Evolutionary conservation across 2,888 invertebrate genomes (phyloP).

Genomic region (Lomographa bimaculata): DNA sequence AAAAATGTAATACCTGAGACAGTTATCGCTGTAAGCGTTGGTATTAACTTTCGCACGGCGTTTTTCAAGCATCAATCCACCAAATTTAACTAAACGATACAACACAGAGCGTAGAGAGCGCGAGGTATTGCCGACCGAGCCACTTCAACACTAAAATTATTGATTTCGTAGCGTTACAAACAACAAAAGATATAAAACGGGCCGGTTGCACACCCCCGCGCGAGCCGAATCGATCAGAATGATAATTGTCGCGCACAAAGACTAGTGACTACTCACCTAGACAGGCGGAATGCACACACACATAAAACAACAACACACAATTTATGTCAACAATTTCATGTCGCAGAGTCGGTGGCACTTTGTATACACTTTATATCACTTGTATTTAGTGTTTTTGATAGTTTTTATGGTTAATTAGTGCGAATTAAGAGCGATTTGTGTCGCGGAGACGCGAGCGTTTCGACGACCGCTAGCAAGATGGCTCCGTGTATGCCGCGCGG

Average conservation of each 20-base stretch:
- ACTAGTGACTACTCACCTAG: slow-evolving; percentile 78
- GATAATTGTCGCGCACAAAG: slow-evolving; percentile 83
- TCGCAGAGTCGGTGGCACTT: slow-evolving; percentile 43
- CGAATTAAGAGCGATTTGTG: slow-evolving; percentile 74
- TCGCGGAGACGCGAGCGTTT: slow-evolving; percentile 76
- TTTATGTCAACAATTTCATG: slow-evolving; percentile 59
- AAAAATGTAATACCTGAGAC: slow-evolving; percentile 30
- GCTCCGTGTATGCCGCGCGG: slow-evolving; percentile 75
- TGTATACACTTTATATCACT: slow-evolving; percentile 48
- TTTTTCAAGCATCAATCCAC: slow-evolving; percentile 35
- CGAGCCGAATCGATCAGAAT: slow-evolving; percentile 79
- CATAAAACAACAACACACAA: slow-evolving; percentile 70
- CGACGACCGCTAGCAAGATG: slow-evolving; percentile 81
- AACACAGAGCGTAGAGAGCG: slow-evolving; percentile 19
- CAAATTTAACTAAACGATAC: slow-evolving; percentile 29
- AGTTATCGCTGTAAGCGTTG: slow-evolving; percentile 15
- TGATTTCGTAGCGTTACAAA: slow-evolving; percentile 78
- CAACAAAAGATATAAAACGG: slow-evolving; percentile 82
- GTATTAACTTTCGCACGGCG: slow-evolving; percentile 24
- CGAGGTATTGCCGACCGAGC: slow-evolving; percentile 34
- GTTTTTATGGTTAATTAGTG: slow-evolving; percentile 75
- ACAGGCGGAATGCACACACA: slow-evolving; percentile 74
- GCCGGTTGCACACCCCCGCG: slow-evolving; percentile 75
- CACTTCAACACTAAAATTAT: slow-evolving; percentile 77
- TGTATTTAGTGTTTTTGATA: slow-evolving; percentile 54